Conservation (phyloP, 1,140 invertebrate species). For the Rhagoletis pomonella region DNA sequence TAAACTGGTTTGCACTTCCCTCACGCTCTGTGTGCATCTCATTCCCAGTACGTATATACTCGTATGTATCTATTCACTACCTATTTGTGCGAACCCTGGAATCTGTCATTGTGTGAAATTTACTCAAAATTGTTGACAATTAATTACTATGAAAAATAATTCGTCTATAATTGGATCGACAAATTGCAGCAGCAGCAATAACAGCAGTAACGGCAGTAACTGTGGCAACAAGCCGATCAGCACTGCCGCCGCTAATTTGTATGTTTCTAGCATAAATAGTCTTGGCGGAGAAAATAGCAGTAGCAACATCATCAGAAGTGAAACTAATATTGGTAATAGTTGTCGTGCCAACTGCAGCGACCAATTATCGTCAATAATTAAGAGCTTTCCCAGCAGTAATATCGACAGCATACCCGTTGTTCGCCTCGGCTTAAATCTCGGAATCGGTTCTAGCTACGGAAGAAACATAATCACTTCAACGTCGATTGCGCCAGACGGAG, state of each 20-base stretch:
- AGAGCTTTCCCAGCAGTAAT: constrained; percentile 73
- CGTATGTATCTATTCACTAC: background rate
- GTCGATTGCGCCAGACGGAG: constrained; percentile 24
- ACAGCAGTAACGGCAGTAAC: constrained; percentile 54
- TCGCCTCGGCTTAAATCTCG: constrained; percentile 33
- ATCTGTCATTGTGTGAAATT: constrained; percentile 8
- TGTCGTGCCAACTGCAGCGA: constrained; percentile 19
- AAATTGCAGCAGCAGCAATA: constrained; percentile 47
- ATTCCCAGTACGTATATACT: background rate
- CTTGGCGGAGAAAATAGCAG: constrained; percentile 53
- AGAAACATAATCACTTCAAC: constrained; percentile 55
- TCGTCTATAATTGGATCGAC: constrained; percentile 33
- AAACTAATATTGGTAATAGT: constrained; percentile 44
- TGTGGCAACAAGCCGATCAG: constrained; percentile 51
- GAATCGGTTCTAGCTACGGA: background rate
- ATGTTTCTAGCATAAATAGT: constrained; percentile 1
- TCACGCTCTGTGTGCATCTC: background rate
- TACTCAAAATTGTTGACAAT: constrained; percentile 30
- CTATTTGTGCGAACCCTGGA: background rate
- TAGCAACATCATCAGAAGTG: constrained; percentile 45
- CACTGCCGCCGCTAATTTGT: constrained; percentile 26
- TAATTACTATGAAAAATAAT: constrained; percentile 50
- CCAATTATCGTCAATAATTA: constrained; percentile 73
- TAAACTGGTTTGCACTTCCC: constrained; percentile 12
- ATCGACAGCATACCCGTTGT: constrained; percentile 3